A percentile compares a stretch with the other conserved stretches of the same genome.
Evolutionary conservation across 2,797 vertebrate species (phyloP).

Genomic region (Crocidura indochinensis): DNA sequence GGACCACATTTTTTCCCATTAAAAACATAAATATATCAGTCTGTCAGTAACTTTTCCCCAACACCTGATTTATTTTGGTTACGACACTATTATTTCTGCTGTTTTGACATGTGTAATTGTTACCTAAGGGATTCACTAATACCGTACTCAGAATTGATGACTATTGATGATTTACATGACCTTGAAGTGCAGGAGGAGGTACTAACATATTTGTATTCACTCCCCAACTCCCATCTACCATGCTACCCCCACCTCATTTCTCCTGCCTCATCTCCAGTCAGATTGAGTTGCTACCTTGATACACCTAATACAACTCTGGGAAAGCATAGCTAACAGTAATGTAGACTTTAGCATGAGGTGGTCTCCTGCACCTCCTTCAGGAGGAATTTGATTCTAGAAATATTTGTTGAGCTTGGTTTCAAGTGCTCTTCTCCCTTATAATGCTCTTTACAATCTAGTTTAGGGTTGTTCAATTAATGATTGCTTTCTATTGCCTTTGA

Average conservation of each 20-base stretch:
- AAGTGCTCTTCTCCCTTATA: neutral
- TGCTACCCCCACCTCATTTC: too few species aligned
- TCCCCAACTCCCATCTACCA: too few species aligned
- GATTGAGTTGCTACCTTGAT: slow-evolving; percentile 57
- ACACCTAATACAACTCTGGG: slow-evolving; percentile 18
- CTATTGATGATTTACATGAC: slow-evolving; percentile 60
- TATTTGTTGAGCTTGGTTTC: slow-evolving; percentile 4
- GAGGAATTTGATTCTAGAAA: slow-evolving; percentile 36
- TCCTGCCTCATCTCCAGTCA: neutral
- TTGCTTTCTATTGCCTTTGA: neutral
- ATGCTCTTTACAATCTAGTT: slow-evolving; percentile 12
- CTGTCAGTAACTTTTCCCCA: slow-evolving; percentile 73
- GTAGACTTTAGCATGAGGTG: neutral
- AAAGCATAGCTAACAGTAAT: slow-evolving; percentile 18
- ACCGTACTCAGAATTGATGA: slow-evolving; percentile 23
- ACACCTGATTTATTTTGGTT: slow-evolving; percentile 68
- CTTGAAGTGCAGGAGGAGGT: slow-evolving; percentile 26
- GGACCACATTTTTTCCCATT: slow-evolving; percentile 38
- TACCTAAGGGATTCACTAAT: slow-evolving; percentile 74
- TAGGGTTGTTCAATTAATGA: neutral
- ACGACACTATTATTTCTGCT: slow-evolving; percentile 64
- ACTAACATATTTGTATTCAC: slow-evolving; percentile 23
- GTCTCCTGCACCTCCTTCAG: neutral
- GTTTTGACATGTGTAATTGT: slow-evolving; percentile 67
- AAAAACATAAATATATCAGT: slow-evolving; percentile 68